Base-by-base conservation (phyloP, 2,888 invertebrate genomes). In the Tryphoninae sp. region DNA sequence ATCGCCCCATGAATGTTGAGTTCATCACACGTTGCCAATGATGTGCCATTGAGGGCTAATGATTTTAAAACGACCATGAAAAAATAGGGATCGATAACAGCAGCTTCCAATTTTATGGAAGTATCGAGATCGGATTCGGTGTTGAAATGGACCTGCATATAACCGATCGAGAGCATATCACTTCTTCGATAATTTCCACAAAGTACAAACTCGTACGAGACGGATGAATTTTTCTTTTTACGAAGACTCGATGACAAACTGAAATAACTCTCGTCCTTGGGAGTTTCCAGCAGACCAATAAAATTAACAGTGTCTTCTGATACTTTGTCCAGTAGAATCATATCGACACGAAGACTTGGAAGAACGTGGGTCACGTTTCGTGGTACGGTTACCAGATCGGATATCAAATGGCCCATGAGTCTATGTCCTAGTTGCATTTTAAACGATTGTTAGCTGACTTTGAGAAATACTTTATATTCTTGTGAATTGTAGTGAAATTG, bases 51-150 rank as follows among this genome's bases (percentile, higher is more conserved):
- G 9, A 81, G 26, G n/a, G 45, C n/a, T 4, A 83, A n/a, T 3
- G 83, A 83, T 73, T 74, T 67, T 16, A 83, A 61, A 51, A 78
- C 78, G 42, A 83, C 75, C 78, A 59, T 68, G 23, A 72, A 83
- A 16, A 78, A 81, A 68, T 83, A 83, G 13, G 78, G 74, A 72
- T 83, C 83, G 67, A 80, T 78, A 22, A 83, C 81, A 42, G 62
- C 49, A 19, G 67, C 81, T 11, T 78, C 42, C 51, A 33, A 55
- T n/a, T n/a, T 71, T 4, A 51, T 22, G 7, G 40, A 49, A 11
- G 49, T 58, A 64, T 58, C 55, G 9, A 59, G 6, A 0, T 22
- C 33, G 2, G 23, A 4, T 0, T 74, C 71, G 9, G n/a, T n/a
- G 65, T 72, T 59, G 11, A 58, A 13, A 72, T 59, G 72, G 33